Evolutionary conservation across 2,888 invertebrate genomes (phyloP).

Genomic region (Hybos culiciformis): DNA sequence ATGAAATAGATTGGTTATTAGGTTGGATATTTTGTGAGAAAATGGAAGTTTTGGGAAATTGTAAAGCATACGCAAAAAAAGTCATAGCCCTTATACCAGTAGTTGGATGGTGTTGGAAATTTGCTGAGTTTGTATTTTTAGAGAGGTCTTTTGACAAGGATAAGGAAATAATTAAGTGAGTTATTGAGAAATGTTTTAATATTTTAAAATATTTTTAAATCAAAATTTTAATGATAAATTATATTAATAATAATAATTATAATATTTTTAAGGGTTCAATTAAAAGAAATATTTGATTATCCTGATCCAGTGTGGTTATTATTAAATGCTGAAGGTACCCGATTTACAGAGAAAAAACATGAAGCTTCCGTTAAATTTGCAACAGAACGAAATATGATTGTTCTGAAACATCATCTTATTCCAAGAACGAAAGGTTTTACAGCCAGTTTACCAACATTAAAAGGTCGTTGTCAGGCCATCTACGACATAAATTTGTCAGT

Average conservation of each 20-base stretch:
- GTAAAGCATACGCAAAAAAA: constrained; percentile 91
- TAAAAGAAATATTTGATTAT: constrained; percentile 71
- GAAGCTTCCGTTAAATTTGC: constrained; percentile 80
- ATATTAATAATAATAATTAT: too few species aligned
- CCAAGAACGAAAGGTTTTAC: constrained; percentile 94
- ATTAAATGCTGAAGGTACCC: constrained; percentile 85
- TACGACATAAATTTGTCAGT: constrained; percentile 72
- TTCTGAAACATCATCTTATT: constrained; percentile 76
- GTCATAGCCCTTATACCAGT: constrained; percentile 81
- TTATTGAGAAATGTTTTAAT: too few species aligned
- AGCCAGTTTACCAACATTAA: constrained; percentile 67
- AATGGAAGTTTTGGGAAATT: constrained; percentile 74
- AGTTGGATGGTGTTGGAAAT: constrained; percentile 94
- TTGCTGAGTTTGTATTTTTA: constrained; percentile 86
- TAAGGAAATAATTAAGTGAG: constrained; percentile 61
- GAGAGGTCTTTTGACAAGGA: constrained; percentile 87
- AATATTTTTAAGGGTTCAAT: too few species aligned
- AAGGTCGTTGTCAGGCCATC: constrained; percentile 66
- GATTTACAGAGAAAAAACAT: constrained; percentile 78
- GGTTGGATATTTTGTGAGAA: constrained; percentile 82
- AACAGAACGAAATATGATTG: constrained; percentile 66
- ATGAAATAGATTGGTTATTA: constrained; percentile 91
- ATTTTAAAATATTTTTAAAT: too few species aligned
- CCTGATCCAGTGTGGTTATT: constrained; percentile 83
- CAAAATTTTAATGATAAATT: too few species aligned